Evolutionary conservation across 2,113 vertebrate species (phyloP).

Genomic region (Ailurus styani): DNA sequence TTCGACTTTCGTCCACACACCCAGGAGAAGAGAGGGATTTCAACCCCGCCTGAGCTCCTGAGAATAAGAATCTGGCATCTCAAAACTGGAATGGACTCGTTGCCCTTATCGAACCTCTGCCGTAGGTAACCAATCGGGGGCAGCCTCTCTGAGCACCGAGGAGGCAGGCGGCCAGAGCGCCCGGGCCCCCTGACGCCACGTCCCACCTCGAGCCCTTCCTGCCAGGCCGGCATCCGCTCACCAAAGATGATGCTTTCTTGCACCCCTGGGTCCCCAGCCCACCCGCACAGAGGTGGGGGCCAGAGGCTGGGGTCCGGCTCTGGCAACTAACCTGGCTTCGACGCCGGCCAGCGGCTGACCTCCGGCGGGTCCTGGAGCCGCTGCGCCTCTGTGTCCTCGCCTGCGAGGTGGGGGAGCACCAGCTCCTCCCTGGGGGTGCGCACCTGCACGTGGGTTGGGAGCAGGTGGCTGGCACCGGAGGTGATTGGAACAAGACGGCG

Average conservation of each 20-base stretch:
- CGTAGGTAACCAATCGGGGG: rapidly evolving
- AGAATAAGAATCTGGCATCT: not conserved
- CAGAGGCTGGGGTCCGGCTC: not conserved
- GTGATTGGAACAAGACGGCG: not conserved
- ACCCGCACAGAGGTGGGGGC: not conserved
- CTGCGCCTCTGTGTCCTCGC: rapidly evolving
- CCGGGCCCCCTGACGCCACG: not conserved
- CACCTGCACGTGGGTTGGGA: not conserved
- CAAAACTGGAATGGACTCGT: not conserved
- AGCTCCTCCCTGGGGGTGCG: not conserved
- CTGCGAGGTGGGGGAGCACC: not conserved
- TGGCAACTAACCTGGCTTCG: not conserved
- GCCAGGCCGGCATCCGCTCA: not conserved
- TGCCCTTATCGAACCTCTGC: not conserved
- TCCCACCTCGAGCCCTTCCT: not conserved
- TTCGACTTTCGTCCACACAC: not conserved
- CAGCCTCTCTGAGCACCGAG: not conserved
- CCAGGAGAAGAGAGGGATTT: not conserved
- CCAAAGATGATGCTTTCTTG: not conserved
- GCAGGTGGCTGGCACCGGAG: rapidly evolving
- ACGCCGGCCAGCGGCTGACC: not conserved
- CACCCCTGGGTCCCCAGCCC: not conserved
- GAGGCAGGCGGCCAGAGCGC: not conserved
- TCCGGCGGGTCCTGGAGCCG: not conserved
- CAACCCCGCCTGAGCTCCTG: not conserved